Conservation (phyloP, 2,888 invertebrate species). For the Lasius fuliginosus region DNA sequence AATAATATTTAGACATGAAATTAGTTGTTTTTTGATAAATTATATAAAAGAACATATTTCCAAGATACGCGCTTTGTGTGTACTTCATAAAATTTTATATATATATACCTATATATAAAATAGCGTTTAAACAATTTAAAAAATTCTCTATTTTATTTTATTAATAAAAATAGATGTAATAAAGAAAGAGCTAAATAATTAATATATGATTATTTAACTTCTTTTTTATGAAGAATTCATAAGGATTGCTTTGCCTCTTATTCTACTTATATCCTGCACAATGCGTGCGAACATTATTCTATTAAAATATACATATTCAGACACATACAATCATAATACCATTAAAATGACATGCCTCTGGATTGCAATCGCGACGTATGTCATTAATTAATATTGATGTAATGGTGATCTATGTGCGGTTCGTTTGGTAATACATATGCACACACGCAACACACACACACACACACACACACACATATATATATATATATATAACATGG, state of each 20-base stretch:
- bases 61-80: too few species aligned
- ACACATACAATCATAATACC: not conserved
- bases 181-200: not conserved
- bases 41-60: too few species aligned
- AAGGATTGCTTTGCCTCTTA: not conserved
- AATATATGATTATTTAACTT: not conserved
- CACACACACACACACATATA: constrained; percentile 1
- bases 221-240: not conserved
- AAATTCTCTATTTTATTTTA: not conserved
- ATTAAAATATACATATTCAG: constrained; percentile 14
- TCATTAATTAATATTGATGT: constrained; percentile 54
- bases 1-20: not conserved
- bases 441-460: constrained; percentile 1
- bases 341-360: constrained; percentile 15
- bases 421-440: constrained; percentile 26
- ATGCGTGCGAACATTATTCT: not conserved
- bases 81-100: too few species aligned
- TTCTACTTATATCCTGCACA: not conserved
- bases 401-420: constrained; percentile 51
- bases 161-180: too few species aligned
- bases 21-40: not conserved
- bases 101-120: too few species aligned
- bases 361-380: constrained; percentile 14
- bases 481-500: constrained; percentile 32
- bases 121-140: too few species aligned